Evolutionary conservation across 2,888 invertebrate genomes (phyloP), one percentile per base, ranked within the genome.

Genomic region (Pediacus dermestoides): DNA sequence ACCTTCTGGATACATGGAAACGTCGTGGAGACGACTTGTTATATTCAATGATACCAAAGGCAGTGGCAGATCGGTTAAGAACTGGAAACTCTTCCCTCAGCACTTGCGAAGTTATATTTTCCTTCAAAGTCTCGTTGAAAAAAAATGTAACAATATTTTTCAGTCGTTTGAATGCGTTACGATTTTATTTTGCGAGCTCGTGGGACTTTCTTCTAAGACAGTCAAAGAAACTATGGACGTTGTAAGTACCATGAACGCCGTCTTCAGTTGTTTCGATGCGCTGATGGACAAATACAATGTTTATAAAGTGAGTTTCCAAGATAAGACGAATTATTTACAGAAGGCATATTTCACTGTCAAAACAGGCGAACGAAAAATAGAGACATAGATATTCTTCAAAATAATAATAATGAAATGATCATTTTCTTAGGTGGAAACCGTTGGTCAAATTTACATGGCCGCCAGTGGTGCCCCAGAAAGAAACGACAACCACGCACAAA

Each of bases 1-100:
- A 80, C 34, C 72, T 88, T 22, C 71, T 85, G 2, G 90, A 91
- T 60, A 81, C 84, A 23, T 90, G 89, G 88, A 87, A 88, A 62
- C 78, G 81, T 41, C 80, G 84, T 53, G 85, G 89, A 0, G 89
- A 92, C 60, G 85, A 86, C 44, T 72, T 92, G 2, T 71, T 92
- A 0, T 91, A 91, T 61, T 88, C 91, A 0, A 92, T 92, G 91
- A 88, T 92, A 59, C 92, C 92, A 0, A 78, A 82, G 57, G 78
- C 81, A 1, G 82, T 91, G 12, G 91, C 89, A 0, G 85, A 88
- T 57, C 77, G 85, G 42, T 74, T 91, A 52, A 74, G 87, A 40
- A 72, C 77, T 15, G 90, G 89, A 0, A 80, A 80, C 39, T 81
- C 85, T 55, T 78, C 85, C 1, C 73, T 87, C 58, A 78, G 77